These are phyloP conservation scores for Acipenser oxyrinchus DNA, from an alignment of 2,797 vertebrate species.

Conservation along the genomic window DNA sequence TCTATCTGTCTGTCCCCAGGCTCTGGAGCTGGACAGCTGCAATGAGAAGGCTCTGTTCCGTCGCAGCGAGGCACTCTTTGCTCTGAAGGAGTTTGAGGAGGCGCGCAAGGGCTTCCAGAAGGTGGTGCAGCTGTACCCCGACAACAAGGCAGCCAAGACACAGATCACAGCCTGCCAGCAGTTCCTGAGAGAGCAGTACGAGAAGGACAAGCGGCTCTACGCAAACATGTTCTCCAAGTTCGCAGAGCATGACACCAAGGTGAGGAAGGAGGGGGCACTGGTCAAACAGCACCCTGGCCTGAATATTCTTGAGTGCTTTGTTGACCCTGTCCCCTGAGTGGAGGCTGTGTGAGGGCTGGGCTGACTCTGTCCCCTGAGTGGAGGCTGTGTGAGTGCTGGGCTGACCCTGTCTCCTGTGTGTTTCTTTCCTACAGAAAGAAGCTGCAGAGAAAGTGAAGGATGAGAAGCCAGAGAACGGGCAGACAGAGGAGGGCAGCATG, in stretches of 20 bases:
- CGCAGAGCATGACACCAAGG: slow-evolving; percentile 81
- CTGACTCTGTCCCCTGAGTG: too few relatives aligned
- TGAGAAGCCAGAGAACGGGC: too few relatives aligned
- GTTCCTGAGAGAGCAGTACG: slow-evolving; percentile 79
- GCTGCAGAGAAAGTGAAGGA: too few relatives aligned
- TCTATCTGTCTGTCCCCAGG: slow-evolving; percentile 46
- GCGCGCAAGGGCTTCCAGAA: slow-evolving; percentile 82
- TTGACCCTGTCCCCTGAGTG: too few relatives aligned
- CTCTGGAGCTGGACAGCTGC: slow-evolving; percentile 72
- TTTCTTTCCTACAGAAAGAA: too few relatives aligned
- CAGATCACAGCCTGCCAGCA: slow-evolving; percentile 81
- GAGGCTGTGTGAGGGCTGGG: too few relatives aligned
- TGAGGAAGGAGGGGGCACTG: slow-evolving; percentile 32
- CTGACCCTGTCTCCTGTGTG: too few relatives aligned
- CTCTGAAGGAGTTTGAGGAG: slow-evolving; percentile 83
- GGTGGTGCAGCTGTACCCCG: slow-evolving; percentile 82
- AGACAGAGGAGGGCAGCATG: too few relatives aligned
- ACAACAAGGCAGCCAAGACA: slow-evolving; percentile 85
- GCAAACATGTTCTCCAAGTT: slow-evolving; percentile 98
- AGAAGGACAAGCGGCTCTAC: slow-evolving; percentile 88
- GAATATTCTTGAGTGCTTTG: too few relatives aligned
- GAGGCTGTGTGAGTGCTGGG: too few relatives aligned
- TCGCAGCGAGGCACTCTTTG: slow-evolving; percentile 78
- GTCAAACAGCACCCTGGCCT: too few relatives aligned
- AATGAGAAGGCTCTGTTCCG: slow-evolving; percentile 95